Percentiles rank a stretch among this genome's conserved stretches.
Conservation (phyloP, 2,797 vertebrate genomes). For the Esox masquinongy region DNA sequence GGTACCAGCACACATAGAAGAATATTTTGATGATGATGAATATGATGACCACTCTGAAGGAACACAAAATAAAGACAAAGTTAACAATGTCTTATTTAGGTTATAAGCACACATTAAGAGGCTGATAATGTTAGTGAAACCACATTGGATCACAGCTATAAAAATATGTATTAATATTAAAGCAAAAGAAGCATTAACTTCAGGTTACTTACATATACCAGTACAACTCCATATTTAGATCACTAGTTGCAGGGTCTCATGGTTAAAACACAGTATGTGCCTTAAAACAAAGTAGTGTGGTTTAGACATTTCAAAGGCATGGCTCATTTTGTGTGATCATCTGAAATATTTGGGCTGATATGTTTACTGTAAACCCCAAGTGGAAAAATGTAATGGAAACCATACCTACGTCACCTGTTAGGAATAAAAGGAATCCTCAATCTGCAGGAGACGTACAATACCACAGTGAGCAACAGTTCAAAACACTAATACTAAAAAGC, state of each 20-base stretch:
- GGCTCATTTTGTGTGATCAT: background rate
- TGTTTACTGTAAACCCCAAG: background rate
- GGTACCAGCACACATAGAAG: constrained; percentile 88
- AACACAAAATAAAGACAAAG: background rate
- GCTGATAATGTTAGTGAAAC: background rate
- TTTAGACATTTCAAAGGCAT: background rate
- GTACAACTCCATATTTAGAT: constrained; percentile 76
- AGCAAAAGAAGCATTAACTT: background rate
- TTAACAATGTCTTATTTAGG: background rate
- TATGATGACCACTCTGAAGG: constrained; percentile 81
- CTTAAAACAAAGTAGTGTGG: constrained; percentile 14
- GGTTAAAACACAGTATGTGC: constrained; percentile 30
- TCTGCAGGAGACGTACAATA: background rate
- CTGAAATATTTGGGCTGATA: background rate
- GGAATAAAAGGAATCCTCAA: background rate
- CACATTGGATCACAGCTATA: background rate
- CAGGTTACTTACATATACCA: constrained; percentile 82
- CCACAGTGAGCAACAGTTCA: background rate
- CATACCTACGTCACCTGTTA: background rate
- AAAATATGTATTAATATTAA: background rate
- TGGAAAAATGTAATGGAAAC: background rate
- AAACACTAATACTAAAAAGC: background rate
- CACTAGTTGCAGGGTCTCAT: constrained; percentile 46
- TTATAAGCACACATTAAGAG: background rate
- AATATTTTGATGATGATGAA: constrained; percentile 88